Percentiles rank a stretch among this genome's conserved stretches.
phyloP scores from a whole-genome alignment of 1,140 invertebrate genomes.

The Ganaspis sp. region DNA sequence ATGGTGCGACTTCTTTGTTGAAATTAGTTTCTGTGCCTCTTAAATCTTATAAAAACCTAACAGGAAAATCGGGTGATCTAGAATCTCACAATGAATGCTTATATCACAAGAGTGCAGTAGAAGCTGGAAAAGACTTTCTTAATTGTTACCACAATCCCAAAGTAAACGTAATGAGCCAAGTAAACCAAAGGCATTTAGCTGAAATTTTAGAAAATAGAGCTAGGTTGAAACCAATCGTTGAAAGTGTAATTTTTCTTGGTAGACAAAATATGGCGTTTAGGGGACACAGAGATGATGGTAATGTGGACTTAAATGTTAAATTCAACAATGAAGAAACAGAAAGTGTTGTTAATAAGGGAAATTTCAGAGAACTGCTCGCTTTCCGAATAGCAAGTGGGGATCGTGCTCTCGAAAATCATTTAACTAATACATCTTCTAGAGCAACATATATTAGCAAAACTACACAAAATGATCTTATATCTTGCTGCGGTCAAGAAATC shows the following conservation, averaged over 20 bases:
- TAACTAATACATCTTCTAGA: slow-evolving; percentile 42
- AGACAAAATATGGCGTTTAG: slow-evolving; percentile 56
- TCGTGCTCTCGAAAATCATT: slow-evolving; percentile 46
- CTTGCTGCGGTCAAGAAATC: slow-evolving; percentile 51
- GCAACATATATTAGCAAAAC: slow-evolving; percentile 56
- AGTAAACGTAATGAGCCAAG: slow-evolving; percentile 26
- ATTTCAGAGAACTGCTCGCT: slow-evolving; percentile 50
- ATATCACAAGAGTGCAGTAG: slow-evolving; percentile 48
- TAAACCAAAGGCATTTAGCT: slow-evolving; percentile 21
- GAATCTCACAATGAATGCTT: slow-evolving; percentile 35
- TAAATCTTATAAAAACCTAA: slow-evolving; percentile 43
- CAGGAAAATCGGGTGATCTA: slow-evolving; percentile 41
- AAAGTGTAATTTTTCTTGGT: slow-evolving; percentile 51
- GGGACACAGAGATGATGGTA: slow-evolving; percentile 55
- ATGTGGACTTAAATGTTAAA: neutral
- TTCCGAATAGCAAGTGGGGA: slow-evolving; percentile 49
- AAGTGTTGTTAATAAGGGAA: slow-evolving; percentile 49
- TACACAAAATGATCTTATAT: slow-evolving; percentile 59
- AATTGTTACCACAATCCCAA: slow-evolving; percentile 40
- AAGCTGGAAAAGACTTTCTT: slow-evolving; percentile 43
- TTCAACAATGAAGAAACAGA: neutral
- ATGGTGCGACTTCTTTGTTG: slow-evolving; percentile 21
- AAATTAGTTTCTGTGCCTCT: slow-evolving; percentile 41
- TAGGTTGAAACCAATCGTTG: slow-evolving; percentile 47
- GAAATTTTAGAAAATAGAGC: slow-evolving; percentile 52